Base-by-base conservation (phyloP, 1,140 invertebrate genomes). In the Euglossa dilemma region DNA sequence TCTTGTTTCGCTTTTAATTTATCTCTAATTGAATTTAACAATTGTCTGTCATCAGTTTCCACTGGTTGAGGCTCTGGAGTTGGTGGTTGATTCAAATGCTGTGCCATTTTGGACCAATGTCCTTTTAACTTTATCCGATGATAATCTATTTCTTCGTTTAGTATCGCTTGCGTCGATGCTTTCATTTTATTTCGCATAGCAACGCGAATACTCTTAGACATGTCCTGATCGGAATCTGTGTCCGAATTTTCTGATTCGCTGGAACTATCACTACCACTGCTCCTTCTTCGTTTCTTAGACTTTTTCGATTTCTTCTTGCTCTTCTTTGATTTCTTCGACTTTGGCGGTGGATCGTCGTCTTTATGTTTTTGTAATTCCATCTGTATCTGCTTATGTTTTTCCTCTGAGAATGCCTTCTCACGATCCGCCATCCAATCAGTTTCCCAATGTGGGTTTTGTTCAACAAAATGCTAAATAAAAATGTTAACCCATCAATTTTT, bases 381-480 rank as follows among this genome's bases (percentile, higher is more conserved):
- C 23, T 94, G 93, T 67, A 94, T 93, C 69, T 94, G 92, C 54
- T 94, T 93, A 72, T 93, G 91, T 59, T 94, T 93, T 9, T 94
- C 94, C 47, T 94, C 93, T 2, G 94, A 96, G 54, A 96, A 95
- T 0, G 97, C 96, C 87, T 96, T 97, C 88, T 97, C 97, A 7
- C 97, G 95, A 91, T 97, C 97, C 2, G 95, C 96, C 93, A 97
- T 95, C 97, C 97, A 98, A 87, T 98, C 97, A 0, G 96, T 96
- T 92, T 98, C 97, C 96, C 97, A 98, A 87, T 97, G 96, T 0
- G 97, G 97, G 93, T 97, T 97, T 93, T 97, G 96, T 66, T 97
- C 96, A 11, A 97, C 95, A 87, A 97, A 98, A 80, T 95, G 96
- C 97, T 98, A 90, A 73, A 87, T 66, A 52, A 74, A 76, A 81